A percentile compares a stretch with the other conserved stretches of the same genome.
These are phyloP conservation scores for Lycia hirtaria DNA, from an alignment of 2,888 invertebrate genomes.

Conservation along the genomic window DNA sequence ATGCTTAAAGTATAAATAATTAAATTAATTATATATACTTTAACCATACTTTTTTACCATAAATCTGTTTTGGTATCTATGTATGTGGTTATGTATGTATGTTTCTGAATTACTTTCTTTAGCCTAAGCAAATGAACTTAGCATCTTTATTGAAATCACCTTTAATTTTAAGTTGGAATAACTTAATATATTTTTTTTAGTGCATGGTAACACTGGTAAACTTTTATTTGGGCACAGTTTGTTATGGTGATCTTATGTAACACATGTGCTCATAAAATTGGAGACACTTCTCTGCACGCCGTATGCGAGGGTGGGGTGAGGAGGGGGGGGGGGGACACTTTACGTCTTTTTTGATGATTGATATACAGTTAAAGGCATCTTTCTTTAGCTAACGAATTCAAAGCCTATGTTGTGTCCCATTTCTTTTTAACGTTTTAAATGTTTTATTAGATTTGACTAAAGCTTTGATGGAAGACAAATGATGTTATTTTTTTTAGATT, in stretches of 20 bases:
- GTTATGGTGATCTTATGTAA: constrained; percentile 37
- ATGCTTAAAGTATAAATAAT: too few species aligned
- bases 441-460: constrained; percentile 8
- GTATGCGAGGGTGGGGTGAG: too few species aligned
- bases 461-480: constrained; percentile 1
- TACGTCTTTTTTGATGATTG: constrained; percentile 23
- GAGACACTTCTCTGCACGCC: constrained; percentile 27
- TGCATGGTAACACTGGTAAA: constrained; percentile 14
- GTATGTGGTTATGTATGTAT: too few species aligned
- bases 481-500: too few species aligned
- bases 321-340: constrained; percentile 14
- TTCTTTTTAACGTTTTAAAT: not conserved
- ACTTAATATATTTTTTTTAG: too few species aligned
- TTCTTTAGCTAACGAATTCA: constrained; percentile 3
- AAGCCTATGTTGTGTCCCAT: constrained; percentile 9
- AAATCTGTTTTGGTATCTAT: too few species aligned
- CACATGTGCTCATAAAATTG: constrained; percentile 39
- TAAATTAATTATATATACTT: too few species aligned
- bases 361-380: constrained; percentile 9
- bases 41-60: too few species aligned
- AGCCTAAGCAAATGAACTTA: too few species aligned
- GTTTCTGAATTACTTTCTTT: too few species aligned
- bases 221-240: constrained; percentile 37
- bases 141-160: too few species aligned
- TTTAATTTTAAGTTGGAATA: too few species aligned